Evolutionary conservation across 2,888 invertebrate species (phyloP).

Genomic region (Teleogryllus oceanicus): DNA sequence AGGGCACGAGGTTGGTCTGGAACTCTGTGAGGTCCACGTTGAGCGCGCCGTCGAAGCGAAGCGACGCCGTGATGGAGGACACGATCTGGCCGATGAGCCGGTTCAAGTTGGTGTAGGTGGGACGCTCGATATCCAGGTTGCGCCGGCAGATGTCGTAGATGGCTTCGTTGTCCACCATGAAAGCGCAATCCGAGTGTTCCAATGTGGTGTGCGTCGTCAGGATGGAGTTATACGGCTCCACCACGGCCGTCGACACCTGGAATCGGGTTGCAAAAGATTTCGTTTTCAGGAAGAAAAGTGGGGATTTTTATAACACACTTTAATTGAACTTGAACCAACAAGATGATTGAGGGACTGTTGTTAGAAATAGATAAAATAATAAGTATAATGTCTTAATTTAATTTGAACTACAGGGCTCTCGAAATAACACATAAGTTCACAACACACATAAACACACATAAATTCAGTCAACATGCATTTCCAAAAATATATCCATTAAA

Average conservation of each 20-base stretch:
- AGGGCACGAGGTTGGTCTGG: constrained; percentile 93
- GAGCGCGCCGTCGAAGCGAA: constrained; percentile 88
- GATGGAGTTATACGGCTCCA: constrained; percentile 98
- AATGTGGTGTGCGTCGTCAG: constrained; percentile 93
- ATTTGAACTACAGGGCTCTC: too few species aligned
- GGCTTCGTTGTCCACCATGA: constrained; percentile 91
- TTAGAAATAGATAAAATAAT: too few species aligned
- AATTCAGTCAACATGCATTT: too few species aligned
- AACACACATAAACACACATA: too few species aligned
- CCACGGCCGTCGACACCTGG: constrained; percentile 70
- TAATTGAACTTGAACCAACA: too few species aligned
- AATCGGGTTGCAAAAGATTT: too few species aligned
- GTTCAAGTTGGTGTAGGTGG: constrained; percentile 95
- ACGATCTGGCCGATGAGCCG: constrained; percentile 93
- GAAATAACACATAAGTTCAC: too few species aligned
- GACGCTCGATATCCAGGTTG: constrained; percentile 91
- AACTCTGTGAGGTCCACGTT: constrained; percentile 93
- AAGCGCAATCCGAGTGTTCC: constrained; percentile 94
- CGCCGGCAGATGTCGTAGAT: constrained; percentile 91
- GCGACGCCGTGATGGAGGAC: constrained; percentile 86
- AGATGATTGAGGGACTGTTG: too few species aligned
- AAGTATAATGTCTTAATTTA: too few species aligned
- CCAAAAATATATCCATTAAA: too few species aligned
- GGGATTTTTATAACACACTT: too few species aligned
- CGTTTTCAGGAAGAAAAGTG: too few species aligned